phyloP scores from a whole-genome alignment of 2,113 vertebrate genomes.

The Hassar affinis region DNA sequence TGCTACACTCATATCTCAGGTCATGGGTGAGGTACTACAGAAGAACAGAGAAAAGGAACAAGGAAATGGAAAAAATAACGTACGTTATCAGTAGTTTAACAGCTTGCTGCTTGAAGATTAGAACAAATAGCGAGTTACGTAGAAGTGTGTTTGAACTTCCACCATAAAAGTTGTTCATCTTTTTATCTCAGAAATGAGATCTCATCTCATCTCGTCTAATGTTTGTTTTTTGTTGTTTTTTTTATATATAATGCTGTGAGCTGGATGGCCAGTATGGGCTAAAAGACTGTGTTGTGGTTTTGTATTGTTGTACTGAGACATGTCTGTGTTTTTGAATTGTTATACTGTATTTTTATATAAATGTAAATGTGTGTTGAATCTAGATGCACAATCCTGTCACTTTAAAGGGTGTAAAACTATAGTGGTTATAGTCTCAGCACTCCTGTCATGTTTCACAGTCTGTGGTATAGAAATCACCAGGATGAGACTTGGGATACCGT shows the following conservation, averaged over 20 bases:
- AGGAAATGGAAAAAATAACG: not conserved
- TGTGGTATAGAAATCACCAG: not conserved
- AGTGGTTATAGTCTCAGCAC: not conserved
- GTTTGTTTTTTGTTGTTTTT: not conserved
- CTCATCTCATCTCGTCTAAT: no score
- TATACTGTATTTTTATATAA: constrained; percentile 37
- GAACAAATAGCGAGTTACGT: not conserved
- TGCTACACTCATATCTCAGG: constrained; percentile 49
- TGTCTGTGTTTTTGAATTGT: constrained; percentile 35
- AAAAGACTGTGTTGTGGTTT: not conserved
- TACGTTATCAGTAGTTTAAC: not conserved
- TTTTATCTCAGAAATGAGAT: constrained; percentile 30
- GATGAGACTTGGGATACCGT: not conserved
- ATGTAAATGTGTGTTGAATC: constrained; percentile 7
- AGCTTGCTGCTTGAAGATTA: constrained; percentile 1
- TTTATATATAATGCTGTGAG: constrained; percentile 18
- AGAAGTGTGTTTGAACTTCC: constrained; percentile 22
- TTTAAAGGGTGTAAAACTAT: constrained; percentile 16
- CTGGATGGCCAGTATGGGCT: not conserved
- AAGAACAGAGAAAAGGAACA: constrained; percentile 31
- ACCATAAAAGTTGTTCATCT: constrained; percentile 9
- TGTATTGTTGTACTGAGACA: constrained; percentile 12
- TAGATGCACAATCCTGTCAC: constrained; percentile 31
- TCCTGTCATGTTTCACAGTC: constrained; percentile 18
- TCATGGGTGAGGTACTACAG: constrained; percentile 20